Evolutionary conservation across 2,888 invertebrate genomes (phyloP).

Genomic region (Acleris emargana): DNA sequence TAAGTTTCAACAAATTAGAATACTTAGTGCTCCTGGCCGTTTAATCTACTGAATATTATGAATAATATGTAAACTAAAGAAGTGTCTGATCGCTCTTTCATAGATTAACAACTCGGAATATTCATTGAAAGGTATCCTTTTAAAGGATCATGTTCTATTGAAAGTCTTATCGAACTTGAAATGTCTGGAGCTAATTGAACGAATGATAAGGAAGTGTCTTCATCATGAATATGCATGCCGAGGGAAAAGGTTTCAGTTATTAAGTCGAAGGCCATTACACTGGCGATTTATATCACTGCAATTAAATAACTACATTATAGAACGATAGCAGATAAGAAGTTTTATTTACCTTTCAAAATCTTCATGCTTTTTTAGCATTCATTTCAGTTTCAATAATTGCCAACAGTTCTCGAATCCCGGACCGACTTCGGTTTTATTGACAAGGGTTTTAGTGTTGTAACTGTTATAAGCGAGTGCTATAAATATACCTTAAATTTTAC

Average conservation of each 20-base stretch:
- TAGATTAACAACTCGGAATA: constrained; percentile 18
- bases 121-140: constrained; percentile 22
- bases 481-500: too few relatives aligned
- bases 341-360: too few relatives aligned
- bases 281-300: constrained; percentile 31
- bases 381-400: too few relatives aligned
- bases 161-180: constrained; percentile 48
- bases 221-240: constrained; percentile 75
- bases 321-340: neutral
- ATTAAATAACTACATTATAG: neutral
- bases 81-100: constrained; percentile 1
- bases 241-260: constrained; percentile 63
- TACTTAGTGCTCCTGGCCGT: too few relatives aligned
- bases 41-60: neutral
- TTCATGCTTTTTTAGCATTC: too few relatives aligned
- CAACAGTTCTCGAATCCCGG: too few relatives aligned
- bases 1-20: too few relatives aligned
- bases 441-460: too few relatives aligned
- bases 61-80: neutral
- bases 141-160: constrained; percentile 14
- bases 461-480: too few relatives aligned
- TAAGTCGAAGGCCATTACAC: constrained; percentile 60
- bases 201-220: constrained; percentile 59
- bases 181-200: constrained; percentile 78
- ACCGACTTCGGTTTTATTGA: too few relatives aligned